These are phyloP conservation scores for Eublepharis macularius DNA, from an alignment of 2,113 vertebrate genomes.

Conservation along the genomic window DNA sequence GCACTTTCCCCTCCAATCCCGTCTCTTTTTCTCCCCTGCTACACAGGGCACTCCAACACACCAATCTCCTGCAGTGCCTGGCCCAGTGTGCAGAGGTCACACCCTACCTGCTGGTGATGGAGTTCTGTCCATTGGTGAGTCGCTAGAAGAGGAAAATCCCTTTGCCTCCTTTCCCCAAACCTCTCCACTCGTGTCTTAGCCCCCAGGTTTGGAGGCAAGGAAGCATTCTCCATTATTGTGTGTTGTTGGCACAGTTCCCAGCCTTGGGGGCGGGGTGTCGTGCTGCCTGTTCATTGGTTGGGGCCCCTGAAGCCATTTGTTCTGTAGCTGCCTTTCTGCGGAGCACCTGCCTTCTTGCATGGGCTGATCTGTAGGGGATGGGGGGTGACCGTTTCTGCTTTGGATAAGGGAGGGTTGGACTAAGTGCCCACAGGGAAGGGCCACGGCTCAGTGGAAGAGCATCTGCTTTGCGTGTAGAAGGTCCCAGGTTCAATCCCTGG, in stretches of 20 bases:
- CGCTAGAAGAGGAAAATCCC: not conserved
- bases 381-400: not conserved
- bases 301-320: not conserved
- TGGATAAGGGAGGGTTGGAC: not conserved
- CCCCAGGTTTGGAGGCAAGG: not conserved
- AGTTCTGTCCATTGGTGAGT: conserved; percentile 96
- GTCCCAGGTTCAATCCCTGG: too few species aligned
- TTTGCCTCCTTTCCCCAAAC: accelerated
- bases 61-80: conserved; percentile 92
- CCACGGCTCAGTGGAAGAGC: too few species aligned
- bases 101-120: conserved; percentile 96
- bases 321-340: not conserved
- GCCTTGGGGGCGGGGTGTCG: not conserved
- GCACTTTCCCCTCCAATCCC: not conserved
- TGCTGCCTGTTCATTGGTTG: not conserved
- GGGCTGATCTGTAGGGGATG: not conserved
- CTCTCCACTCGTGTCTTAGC: not conserved
- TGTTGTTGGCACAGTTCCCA: too few species aligned
- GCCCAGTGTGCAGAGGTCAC: conserved; percentile 91
- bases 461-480: too few species aligned
- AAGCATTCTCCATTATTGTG: not conserved
- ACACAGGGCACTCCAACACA: conserved; percentile 87
- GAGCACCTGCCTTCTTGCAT: not conserved
- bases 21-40: not conserved
- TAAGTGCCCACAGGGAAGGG: not conserved